phyloP scores from a whole-genome alignment of 2,888 invertebrate species.

The Cynaeus angustus region DNA sequence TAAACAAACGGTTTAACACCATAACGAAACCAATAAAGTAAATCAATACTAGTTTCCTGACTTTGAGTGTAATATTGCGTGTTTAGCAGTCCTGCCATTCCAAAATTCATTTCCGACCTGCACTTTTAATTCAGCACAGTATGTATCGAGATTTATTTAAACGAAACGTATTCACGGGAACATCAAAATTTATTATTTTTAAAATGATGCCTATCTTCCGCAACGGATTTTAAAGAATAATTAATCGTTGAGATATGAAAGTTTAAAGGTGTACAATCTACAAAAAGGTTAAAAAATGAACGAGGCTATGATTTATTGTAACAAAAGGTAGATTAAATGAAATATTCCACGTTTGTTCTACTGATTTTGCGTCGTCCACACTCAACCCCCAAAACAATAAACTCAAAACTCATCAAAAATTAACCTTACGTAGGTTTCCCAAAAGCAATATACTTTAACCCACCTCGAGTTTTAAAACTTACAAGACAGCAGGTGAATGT shows the following conservation, averaged over 20 bases:
- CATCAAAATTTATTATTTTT: slow-evolving; percentile 42
- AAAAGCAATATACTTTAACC: slow-evolving; percentile 15
- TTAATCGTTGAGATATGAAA: slow-evolving; percentile 23
- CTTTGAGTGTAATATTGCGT: slow-evolving; percentile 52
- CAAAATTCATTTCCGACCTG: slow-evolving; percentile 52
- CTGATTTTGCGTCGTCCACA: slow-evolving; percentile 1
- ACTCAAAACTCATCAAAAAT: slow-evolving; percentile 27
- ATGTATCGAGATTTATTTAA: slow-evolving; percentile 49
- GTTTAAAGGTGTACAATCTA: neutral
- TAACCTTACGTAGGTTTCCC: slow-evolving; percentile 8
- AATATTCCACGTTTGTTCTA: slow-evolving; percentile 8
- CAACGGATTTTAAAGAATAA: neutral
- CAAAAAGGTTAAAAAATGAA: slow-evolving; percentile 13
- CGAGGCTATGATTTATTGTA: slow-evolving; percentile 8
- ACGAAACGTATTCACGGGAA: slow-evolving; percentile 33
- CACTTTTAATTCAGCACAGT: slow-evolving; percentile 52
- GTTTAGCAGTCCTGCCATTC: slow-evolving; percentile 48
- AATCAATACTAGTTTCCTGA: slow-evolving; percentile 54
- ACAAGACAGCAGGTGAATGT: slow-evolving; percentile 19
- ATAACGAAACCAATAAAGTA: slow-evolving; percentile 52
- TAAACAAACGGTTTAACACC: slow-evolving; percentile 51
- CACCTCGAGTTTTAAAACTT: slow-evolving; percentile 6
- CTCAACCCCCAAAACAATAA: slow-evolving; percentile 14
- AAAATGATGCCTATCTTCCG: neutral
- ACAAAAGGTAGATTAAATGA: neutral